phyloP scores from a whole-genome alignment of 2,113 vertebrate species.

The Anser cygnoides region DNA sequence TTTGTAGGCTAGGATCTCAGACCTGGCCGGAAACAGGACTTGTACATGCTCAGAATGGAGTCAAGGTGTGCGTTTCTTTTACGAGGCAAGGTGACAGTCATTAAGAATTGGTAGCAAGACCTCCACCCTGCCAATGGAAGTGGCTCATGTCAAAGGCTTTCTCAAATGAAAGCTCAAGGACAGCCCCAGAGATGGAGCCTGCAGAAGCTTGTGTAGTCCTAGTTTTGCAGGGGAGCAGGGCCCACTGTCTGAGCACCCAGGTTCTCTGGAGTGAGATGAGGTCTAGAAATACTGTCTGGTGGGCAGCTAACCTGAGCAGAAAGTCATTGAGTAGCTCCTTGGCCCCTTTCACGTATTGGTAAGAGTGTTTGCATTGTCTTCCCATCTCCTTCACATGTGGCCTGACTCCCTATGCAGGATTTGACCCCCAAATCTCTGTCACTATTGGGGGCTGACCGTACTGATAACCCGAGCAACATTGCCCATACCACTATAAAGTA shows the following conservation, averaged over 20 bases:
- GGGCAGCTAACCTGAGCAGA: background rate
- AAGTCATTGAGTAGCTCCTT: background rate
- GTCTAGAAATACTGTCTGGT: background rate
- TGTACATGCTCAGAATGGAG: background rate
- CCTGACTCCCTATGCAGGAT: background rate
- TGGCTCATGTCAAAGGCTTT: background rate
- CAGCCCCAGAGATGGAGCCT: background rate
- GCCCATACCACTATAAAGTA: background rate
- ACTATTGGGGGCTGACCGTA: background rate
- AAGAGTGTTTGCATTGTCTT: background rate
- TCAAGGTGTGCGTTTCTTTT: background rate
- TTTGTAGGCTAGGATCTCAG: background rate
- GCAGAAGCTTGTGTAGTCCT: background rate
- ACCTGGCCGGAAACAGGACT: background rate
- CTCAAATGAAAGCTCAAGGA: background rate
- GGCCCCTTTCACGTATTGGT: too few species aligned
- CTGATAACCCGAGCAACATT: background rate
- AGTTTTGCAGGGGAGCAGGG: background rate
- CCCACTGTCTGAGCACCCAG: rapidly evolving
- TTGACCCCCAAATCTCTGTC: background rate
- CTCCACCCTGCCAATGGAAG: background rate
- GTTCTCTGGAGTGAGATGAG: background rate
- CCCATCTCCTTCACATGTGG: background rate
- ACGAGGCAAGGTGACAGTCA: background rate
- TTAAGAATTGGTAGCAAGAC: background rate